Conservation (phyloP, 2,113 vertebrate genomes). For the Pelecanoides urinatrix region DNA sequence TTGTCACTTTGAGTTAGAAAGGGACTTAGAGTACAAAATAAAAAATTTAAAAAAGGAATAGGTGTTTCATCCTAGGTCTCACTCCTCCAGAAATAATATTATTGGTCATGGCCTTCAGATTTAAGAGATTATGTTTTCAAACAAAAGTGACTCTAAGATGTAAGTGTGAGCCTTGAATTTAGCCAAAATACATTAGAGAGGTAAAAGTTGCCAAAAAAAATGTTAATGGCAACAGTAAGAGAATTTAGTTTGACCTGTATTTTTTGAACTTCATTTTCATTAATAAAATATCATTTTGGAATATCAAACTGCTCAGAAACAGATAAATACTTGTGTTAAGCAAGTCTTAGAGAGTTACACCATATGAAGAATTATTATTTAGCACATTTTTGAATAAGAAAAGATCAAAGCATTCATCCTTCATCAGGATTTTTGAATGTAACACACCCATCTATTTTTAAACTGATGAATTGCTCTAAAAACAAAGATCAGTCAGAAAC, state of each 20-base stretch:
- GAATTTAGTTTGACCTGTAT: not conserved
- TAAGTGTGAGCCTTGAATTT: not conserved
- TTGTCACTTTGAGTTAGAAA: not conserved
- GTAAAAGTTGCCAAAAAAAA: not conserved
- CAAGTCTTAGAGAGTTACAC: not conserved
- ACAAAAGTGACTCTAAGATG: not conserved
- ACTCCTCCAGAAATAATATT: not conserved
- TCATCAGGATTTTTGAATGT: not conserved
- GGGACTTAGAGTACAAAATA: not conserved
- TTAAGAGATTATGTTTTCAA: not conserved
- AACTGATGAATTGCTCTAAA: slow-evolving; percentile 47
- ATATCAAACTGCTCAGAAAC: not conserved
- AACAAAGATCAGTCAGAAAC: slow-evolving; percentile 49
- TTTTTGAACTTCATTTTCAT: not conserved
- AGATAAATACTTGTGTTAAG: not conserved
- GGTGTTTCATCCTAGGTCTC: not conserved
- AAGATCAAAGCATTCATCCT: not conserved
- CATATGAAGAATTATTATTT: not conserved
- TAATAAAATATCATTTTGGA: not conserved
- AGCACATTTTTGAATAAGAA: slow-evolving; percentile 32
- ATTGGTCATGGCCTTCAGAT: not conserved
- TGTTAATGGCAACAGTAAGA: not conserved
- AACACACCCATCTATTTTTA: slow-evolving; percentile 22
- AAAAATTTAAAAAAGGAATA: not conserved
- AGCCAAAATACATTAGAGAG: not conserved